Evolutionary conservation across 2,797 vertebrate species (phyloP).

Genomic region (Pseudochirops cupreus): DNA sequence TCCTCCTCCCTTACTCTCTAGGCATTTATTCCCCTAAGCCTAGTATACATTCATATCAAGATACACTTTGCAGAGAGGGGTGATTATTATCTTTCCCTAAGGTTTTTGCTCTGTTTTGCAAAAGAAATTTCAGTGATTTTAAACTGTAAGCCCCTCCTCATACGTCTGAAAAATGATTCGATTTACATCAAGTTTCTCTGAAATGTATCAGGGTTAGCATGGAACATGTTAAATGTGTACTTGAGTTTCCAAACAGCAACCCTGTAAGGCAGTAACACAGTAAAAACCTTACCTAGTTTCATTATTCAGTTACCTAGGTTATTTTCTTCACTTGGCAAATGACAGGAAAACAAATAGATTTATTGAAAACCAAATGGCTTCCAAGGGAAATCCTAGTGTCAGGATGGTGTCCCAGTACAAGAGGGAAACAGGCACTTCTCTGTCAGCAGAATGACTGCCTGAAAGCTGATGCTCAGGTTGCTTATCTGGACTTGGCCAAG

Average conservation of each 20-base stretch:
- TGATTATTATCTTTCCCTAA: not conserved
- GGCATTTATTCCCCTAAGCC: not conserved
- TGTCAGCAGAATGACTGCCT: conserved; percentile 41
- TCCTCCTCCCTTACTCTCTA: not conserved
- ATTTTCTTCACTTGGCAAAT: conserved; percentile 61
- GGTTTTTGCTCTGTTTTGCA: conserved; percentile 18
- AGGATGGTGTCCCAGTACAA: not conserved
- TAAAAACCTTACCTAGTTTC: not conserved
- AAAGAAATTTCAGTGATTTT: conserved; percentile 44
- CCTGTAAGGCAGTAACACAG: conserved; percentile 32
- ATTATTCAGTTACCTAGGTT: conserved; percentile 38
- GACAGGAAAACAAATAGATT: conserved; percentile 56
- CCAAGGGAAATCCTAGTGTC: conserved; percentile 6
- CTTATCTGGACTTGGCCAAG: not conserved
- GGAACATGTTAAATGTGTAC: not conserved
- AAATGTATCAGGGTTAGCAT: conserved; percentile 31
- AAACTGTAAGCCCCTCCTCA: not conserved
- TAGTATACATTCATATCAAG: not conserved
- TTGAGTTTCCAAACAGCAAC: conserved; percentile 23
- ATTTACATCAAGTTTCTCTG: conserved; percentile 12
- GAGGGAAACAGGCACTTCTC: conserved; percentile 17
- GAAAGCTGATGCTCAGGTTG: not conserved
- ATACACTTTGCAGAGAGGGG: not conserved
- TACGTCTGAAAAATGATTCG: not conserved
- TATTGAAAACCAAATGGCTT: conserved; percentile 14